These are phyloP conservation scores for Caenorhabditis becei DNA, from an alignment of 2,888 invertebrate genomes.

Conservation along the genomic window DNA sequence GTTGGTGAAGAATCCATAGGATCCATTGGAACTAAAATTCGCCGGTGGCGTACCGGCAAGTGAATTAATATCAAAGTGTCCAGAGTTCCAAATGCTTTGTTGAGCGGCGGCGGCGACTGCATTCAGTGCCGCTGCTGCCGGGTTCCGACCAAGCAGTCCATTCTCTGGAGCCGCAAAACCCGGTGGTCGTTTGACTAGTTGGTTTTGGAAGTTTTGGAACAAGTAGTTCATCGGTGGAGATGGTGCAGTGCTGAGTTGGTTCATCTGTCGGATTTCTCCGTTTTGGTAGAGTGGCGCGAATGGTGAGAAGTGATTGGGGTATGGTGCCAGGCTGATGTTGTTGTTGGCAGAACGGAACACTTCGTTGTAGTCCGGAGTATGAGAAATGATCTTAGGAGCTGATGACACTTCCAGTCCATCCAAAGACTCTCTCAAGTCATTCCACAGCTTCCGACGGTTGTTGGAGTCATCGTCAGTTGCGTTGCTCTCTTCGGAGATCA, in stretches of 20 bases:
- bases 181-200: slow-evolving; percentile 23
- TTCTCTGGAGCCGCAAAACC: slow-evolving; percentile 22
- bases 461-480: slow-evolving; percentile 71
- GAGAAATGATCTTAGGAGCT: slow-evolving; percentile 6
- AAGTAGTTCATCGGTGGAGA: slow-evolving; percentile 57
- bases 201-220: slow-evolving; percentile 48
- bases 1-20: slow-evolving; percentile 59
- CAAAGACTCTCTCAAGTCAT: slow-evolving; percentile 29
- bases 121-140: slow-evolving; percentile 9
- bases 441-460: slow-evolving; percentile 68
- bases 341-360: slow-evolving; percentile 44
- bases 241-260: slow-evolving; percentile 30
- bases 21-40: slow-evolving; percentile 52
- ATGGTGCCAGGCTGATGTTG: slow-evolving; percentile 56
- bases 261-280: slow-evolving; percentile 1
- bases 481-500: slow-evolving; percentile 38
- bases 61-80: slow-evolving; percentile 49
- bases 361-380: slow-evolving; percentile 11
- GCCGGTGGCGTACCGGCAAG: slow-evolving; percentile 51
- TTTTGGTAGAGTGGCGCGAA: slow-evolving; percentile 54
- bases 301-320: slow-evolving; percentile 47
- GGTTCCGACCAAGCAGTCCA: slow-evolving; percentile 31
- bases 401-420: slow-evolving; percentile 50
- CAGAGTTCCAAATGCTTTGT: slow-evolving; percentile 53
- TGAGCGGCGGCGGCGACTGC: slow-evolving; percentile 26